Evolutionary conservation across 35 echinoderm and acorn worm genomes (phyloP).

Genomic region (Eucidaris tribuloides): DNA sequence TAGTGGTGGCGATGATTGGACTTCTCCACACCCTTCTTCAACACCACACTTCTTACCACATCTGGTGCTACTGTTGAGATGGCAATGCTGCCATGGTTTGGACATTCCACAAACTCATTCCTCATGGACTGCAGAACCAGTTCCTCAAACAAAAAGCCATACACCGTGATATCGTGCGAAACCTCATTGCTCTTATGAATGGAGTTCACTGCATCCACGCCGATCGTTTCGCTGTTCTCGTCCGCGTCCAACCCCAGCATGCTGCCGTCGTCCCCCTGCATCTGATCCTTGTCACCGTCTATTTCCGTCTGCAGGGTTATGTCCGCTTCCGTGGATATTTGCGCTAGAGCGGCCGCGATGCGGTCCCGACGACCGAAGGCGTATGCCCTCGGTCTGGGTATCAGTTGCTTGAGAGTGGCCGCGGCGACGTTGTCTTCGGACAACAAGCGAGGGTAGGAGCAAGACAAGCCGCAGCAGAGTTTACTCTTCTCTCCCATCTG

Average conservation of each 20-base stretch:
- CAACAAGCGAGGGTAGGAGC: slow-evolving; percentile 13
- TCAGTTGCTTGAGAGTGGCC: slow-evolving; percentile 3
- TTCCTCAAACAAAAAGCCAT: slow-evolving; percentile 90
- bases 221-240: not conserved
- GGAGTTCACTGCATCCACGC: not conserved
- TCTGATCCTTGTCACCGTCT: not conserved
- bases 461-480: slow-evolving; percentile 3
- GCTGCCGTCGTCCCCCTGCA: not conserved
- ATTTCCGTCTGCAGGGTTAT: slow-evolving; percentile 24
- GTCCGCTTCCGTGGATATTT: slow-evolving; percentile 12
- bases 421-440: slow-evolving; percentile 23
- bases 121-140: slow-evolving; percentile 79
- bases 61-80: slow-evolving; percentile 79
- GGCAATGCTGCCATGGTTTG: slow-evolving; percentile 73
- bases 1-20: too few relatives aligned
- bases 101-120: slow-evolving; percentile 68
- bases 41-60: slow-evolving; percentile 75
- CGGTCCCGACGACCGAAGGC: not conserved
- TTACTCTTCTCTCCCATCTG: not conserved
- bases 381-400: not conserved
- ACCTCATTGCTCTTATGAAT: slow-evolving; percentile 41
- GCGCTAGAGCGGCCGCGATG: not conserved
- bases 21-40: too few relatives aligned
- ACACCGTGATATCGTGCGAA: slow-evolving; percentile 43
- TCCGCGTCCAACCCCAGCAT: not conserved